phyloP scores from a whole-genome alignment of 1,140 invertebrate genomes.

The Ceratina australensis region DNA sequence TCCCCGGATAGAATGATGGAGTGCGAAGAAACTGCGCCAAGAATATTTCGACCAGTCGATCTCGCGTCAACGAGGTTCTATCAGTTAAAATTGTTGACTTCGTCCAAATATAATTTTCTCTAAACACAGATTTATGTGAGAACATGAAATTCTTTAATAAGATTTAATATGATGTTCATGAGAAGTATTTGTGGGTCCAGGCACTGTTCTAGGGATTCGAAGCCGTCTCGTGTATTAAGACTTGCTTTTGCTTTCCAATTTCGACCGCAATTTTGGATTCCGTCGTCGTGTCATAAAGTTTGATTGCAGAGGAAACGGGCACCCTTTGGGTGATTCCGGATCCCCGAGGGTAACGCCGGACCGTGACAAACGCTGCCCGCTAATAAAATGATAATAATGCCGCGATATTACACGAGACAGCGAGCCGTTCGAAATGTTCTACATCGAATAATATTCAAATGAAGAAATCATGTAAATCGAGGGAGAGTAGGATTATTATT shows the following conservation, averaged over 20 bases:
- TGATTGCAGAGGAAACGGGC: slow-evolving; percentile 15
- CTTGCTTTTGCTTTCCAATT: not conserved
- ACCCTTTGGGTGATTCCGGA: not conserved
- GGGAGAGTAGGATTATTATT: too few species aligned
- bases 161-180: too few species aligned
- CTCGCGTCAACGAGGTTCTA: too few species aligned
- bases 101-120: too few species aligned
- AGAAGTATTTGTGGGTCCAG: too few species aligned
- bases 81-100: too few species aligned
- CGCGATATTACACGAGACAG: not conserved
- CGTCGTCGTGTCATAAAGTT: slow-evolving; percentile 15
- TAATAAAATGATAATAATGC: slow-evolving; percentile 25
- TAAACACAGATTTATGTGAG: too few species aligned
- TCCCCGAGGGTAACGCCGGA: not conserved
- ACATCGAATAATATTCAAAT: not conserved
- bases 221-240: not conserved
- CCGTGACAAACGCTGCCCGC: not conserved
- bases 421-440: too few species aligned
- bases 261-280: not conserved
- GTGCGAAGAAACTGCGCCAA: too few species aligned
- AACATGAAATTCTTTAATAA: too few species aligned
- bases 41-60: too few species aligned
- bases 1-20: not conserved
- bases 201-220: not conserved
- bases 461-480: not conserved